Conservation (phyloP, 2,797 vertebrate species). For the Enteromius afrohamiltoni region DNA sequence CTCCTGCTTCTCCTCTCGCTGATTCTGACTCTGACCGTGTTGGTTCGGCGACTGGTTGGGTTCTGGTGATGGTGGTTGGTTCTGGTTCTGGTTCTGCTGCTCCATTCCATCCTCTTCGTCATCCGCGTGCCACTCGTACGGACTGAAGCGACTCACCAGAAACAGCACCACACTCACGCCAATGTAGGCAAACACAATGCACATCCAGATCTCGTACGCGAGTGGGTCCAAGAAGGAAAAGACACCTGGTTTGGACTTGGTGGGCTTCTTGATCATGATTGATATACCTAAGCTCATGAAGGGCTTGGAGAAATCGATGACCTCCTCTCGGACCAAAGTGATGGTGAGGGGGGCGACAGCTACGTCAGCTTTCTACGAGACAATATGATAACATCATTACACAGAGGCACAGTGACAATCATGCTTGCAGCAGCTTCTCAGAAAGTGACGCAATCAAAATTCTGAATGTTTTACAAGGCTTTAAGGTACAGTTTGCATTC, state of each 20-base stretch:
- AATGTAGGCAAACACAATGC: conserved; percentile 98
- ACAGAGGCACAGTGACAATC: background rate
- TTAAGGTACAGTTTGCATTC: conserved; percentile 7
- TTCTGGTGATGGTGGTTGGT: conserved; percentile 67
- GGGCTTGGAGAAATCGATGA: conserved; percentile 97
- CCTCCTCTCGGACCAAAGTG: conserved; percentile 95
- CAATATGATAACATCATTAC: conserved; percentile 55
- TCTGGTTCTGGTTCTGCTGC: conserved; percentile 67
- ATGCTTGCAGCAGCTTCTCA: background rate
- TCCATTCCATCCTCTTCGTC: conserved; percentile 82
- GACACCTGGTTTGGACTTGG: conserved; percentile 95
- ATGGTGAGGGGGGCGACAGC: conserved; percentile 95
- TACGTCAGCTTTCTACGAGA: conserved; percentile 89
- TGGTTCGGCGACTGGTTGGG: conserved; percentile 66
- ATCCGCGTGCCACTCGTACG: conserved; percentile 79
- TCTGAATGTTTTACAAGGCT: background rate
- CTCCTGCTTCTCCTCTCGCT: conserved; percentile 73
- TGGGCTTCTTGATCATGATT: conserved; percentile 98
- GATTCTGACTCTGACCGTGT: conserved; percentile 68
- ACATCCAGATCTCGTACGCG: conserved; percentile 99
- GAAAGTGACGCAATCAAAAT: conserved; percentile 27
- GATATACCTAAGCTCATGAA: conserved; percentile 98
- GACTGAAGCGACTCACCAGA: conserved; percentile 86
- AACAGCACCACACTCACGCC: conserved; percentile 97
- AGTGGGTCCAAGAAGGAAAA: conserved; percentile 97